Percentiles rank a stretch among this genome's conserved stretches.
Conservation (phyloP, 1,140 invertebrate genomes). For the Leptopilina boulardi region DNA sequence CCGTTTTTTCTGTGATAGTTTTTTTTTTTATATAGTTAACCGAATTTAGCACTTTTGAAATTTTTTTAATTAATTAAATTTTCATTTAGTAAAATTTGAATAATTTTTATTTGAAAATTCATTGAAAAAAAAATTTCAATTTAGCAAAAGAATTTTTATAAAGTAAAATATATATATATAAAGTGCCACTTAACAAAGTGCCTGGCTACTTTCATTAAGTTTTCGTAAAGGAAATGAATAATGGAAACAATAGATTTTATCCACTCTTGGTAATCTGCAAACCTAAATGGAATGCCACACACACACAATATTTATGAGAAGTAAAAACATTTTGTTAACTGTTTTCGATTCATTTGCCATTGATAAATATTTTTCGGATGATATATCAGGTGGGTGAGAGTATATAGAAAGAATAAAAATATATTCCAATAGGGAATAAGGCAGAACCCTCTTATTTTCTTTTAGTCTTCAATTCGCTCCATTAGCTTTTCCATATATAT, state of each 20-base stretch:
- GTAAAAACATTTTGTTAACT: background rate
- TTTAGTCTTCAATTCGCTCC: background rate
- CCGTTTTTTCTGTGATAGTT: too few species aligned
- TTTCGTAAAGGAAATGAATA: background rate
- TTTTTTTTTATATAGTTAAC: too few species aligned
- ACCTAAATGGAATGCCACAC: background rate
- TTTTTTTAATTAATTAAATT: too few species aligned
- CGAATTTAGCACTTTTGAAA: too few species aligned
- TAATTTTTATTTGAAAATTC: too few species aligned
- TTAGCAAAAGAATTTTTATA: background rate
- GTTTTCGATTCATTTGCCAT: background rate
- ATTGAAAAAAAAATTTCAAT: too few species aligned
- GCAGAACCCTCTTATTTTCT: background rate
- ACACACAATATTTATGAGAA: background rate
- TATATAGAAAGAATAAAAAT: background rate
- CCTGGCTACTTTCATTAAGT: background rate
- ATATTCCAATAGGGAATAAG: background rate
- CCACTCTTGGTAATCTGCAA: background rate
- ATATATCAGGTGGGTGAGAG: background rate
- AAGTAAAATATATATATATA: background rate
- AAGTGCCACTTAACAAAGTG: slow-evolving; percentile 3
- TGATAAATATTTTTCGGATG: slow-evolving; percentile 8
- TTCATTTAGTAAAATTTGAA: too few species aligned
- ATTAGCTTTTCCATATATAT: slow-evolving; percentile 18
- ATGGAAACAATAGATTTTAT: background rate